A percentile compares a stretch with the other conserved stretches of the same genome.
Conservation (phyloP, 2,113 vertebrate species). For the Festucalex cinctus region DNA sequence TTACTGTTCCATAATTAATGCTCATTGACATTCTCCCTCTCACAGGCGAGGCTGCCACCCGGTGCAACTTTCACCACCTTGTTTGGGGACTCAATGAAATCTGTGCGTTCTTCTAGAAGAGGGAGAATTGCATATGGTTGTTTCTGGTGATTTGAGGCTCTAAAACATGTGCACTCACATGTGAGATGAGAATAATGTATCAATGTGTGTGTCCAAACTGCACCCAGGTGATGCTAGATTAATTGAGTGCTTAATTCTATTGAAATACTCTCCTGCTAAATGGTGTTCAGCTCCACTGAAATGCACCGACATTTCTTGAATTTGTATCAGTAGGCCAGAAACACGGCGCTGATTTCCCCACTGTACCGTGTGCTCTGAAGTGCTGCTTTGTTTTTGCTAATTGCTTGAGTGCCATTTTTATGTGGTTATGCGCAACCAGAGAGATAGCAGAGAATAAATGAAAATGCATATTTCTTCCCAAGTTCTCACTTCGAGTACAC, state of each 20-base stretch:
- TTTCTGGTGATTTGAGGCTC: background rate
- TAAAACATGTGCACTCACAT: background rate
- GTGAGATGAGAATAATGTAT: background rate
- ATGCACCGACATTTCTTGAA: constrained; percentile 1
- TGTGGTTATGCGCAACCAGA: background rate
- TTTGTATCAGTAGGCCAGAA: constrained; percentile 7
- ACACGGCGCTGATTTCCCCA: constrained; percentile 14
- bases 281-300: background rate
- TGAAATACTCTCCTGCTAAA: background rate
- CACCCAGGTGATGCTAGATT: background rate
- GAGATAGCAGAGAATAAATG: background rate
- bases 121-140: background rate
- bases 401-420: background rate
- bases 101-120: background rate
- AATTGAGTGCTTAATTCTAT: background rate
- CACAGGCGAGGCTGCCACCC: background rate
- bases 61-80: background rate
- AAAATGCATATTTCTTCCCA: constrained; percentile 15
- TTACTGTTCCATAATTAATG: background rate
- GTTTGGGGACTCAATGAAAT: background rate
- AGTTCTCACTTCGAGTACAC: too few species aligned
- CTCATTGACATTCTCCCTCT: background rate
- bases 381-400: constrained; percentile 12
- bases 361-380: background rate
- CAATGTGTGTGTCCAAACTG: constrained; percentile 1